A percentile compares a stretch with the other conserved stretches of the same genome.
These are phyloP conservation scores for Pterocles orientalis DNA, from an alignment of 2,113 vertebrate species.

Conservation along the genomic window DNA sequence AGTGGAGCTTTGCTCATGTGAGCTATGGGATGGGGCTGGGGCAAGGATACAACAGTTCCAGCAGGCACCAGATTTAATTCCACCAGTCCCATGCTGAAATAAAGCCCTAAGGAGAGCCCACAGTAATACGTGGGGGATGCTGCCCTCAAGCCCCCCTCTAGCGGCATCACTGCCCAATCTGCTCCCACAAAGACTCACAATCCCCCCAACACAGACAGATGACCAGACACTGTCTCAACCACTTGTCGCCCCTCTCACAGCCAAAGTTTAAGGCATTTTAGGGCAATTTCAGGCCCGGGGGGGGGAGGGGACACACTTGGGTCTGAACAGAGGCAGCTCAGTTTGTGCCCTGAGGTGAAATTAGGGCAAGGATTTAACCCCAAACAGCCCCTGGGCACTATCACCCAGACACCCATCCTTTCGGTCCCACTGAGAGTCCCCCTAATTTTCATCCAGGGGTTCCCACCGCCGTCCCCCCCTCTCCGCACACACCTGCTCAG, in stretches of 20 bases:
- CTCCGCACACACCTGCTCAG: background rate
- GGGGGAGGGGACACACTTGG: rapidly evolving
- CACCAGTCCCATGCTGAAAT: background rate
- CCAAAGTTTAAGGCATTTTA: background rate
- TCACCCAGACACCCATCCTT: background rate
- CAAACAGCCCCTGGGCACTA: background rate
- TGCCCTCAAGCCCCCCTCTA: background rate
- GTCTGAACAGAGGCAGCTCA: background rate
- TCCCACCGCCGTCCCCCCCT: background rate
- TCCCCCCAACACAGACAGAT: rapidly evolving
- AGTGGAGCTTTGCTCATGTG: background rate
- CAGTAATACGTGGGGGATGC: rapidly evolving
- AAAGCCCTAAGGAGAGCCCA: background rate
- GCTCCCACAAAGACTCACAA: background rate
- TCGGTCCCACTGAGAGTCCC: background rate
- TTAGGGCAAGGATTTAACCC: background rate
- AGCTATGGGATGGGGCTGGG: background rate
- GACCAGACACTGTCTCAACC: background rate
- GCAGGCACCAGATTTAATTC: background rate
- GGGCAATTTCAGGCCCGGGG: background rate
- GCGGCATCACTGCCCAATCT: background rate
- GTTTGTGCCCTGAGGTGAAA: background rate
- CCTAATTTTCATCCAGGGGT: background rate
- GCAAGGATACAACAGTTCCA: background rate
- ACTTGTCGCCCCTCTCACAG: background rate